Conservation (phyloP, 2,113 vertebrate species). For the Mus pahari region DNA sequence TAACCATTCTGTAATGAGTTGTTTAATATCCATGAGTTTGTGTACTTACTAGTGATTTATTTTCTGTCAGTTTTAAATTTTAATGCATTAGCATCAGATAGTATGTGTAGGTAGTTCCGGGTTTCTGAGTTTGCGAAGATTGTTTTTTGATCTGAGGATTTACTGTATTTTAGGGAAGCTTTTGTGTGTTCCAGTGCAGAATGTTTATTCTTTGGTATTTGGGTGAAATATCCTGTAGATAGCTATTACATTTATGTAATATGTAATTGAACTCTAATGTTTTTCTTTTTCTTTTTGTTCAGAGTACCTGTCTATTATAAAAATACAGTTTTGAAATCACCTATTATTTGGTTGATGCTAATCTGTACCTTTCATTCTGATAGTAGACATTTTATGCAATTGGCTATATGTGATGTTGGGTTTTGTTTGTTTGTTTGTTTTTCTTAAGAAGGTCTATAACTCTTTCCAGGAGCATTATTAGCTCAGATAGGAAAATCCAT, state of each 20-base stretch:
- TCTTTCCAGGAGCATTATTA: background rate
- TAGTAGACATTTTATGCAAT: background rate
- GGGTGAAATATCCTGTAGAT: background rate
- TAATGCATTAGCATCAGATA: background rate
- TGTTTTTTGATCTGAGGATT: background rate
- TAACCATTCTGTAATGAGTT: background rate
- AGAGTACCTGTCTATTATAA: background rate
- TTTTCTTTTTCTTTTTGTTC: background rate
- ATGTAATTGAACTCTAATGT: background rate
- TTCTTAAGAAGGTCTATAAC: background rate
- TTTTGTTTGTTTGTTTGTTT: background rate
- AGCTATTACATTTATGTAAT: background rate
- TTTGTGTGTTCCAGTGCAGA: background rate
- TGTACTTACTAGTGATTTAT: background rate
- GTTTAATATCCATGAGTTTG: background rate
- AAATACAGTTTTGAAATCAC: background rate
- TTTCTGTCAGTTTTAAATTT: background rate
- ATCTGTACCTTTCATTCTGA: background rate
- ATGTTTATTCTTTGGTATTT: background rate
- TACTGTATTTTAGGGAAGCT: background rate
- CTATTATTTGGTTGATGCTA: background rate
- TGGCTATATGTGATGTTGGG: background rate
- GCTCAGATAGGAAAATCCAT: background rate
- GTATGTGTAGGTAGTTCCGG: background rate
- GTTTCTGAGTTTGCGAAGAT: background rate